These are phyloP conservation scores for Scomber scombrus DNA, from an alignment of 2,113 vertebrate genomes.

Conservation along the genomic window DNA sequence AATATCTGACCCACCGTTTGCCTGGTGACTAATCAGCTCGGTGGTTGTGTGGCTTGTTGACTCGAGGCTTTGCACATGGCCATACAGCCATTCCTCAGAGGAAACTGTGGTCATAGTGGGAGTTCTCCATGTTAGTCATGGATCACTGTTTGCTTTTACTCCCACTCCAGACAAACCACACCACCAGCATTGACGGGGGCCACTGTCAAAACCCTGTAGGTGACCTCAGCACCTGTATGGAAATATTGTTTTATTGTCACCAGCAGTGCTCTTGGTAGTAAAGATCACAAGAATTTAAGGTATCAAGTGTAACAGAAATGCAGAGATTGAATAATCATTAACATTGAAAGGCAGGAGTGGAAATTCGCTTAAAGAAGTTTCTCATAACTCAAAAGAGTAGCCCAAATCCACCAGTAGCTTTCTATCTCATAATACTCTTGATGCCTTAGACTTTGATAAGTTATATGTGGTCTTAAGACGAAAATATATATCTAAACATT, in stretches of 20 bases:
- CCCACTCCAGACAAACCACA: conserved; percentile 75
- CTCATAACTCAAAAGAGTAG: conserved; percentile 43
- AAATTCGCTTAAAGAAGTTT: conserved; percentile 55
- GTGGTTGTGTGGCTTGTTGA: conserved; percentile 77
- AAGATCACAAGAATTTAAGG: conserved; percentile 19
- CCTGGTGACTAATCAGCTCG: conserved; percentile 75
- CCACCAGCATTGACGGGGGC: conserved; percentile 54
- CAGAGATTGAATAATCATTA: conserved; percentile 30
- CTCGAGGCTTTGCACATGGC: conserved; percentile 76
- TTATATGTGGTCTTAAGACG: conserved; percentile 37
- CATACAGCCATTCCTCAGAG: conserved; percentile 78
- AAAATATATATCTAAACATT: conserved; percentile 35
- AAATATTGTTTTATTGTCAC: conserved; percentile 52
- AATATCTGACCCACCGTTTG: conserved; percentile 49
- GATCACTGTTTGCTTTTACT: conserved; percentile 79
- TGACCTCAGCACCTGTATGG: conserved; percentile 71
- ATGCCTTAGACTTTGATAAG: conserved; percentile 51
- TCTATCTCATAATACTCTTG: conserved; percentile 48
- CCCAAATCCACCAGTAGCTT: conserved; percentile 58
- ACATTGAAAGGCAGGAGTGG: conserved; percentile 43
- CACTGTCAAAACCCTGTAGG: conserved; percentile 64
- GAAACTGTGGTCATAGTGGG: conserved; percentile 82
- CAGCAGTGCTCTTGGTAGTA: conserved; percentile 15
- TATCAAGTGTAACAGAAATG: conserved; percentile 1
- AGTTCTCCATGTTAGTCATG: conserved; percentile 81